Base-by-base conservation (phyloP, 2,113 vertebrate genomes). In the Quiscalus mexicanus region DNA sequence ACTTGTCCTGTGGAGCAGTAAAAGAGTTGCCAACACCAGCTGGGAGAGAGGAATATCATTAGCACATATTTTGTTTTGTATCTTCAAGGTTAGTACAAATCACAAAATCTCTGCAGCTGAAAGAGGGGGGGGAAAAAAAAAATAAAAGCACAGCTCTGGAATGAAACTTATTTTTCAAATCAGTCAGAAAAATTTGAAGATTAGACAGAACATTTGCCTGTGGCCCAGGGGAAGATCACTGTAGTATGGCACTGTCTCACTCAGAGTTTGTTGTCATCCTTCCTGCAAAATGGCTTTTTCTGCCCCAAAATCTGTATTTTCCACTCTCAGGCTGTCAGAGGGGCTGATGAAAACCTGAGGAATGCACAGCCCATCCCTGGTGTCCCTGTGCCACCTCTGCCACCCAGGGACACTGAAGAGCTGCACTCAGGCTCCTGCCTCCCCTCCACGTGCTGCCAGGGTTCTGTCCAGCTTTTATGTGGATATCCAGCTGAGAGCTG, bases 1-100 rank as follows among this genome's bases (percentile, higher is more conserved):
- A 53, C 93, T 93, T 94, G 95, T 97, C 95, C 97, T 96, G 97
- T 78, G 37, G 94, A 90, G 96, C 95, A 76, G 95, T 84, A 96
- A 97, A 97, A 96, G 96, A 96, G 95, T 97, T 97, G 95, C 95
- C 96, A 97, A 2, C 97, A 81, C 97, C 96, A 97, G 96, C 96
- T 97, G 97, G 94, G 95, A 97, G 87, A 90, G 81, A 87, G 86
- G 95, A 97, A 97, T 97, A 96, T 97, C 97, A 97, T 97, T 97
- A 97, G 90, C 97, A 97, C 97, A 59, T 95, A 97, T 96, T 96
- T 95, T 94, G 90, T 50, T 90, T 96, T 87, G 87, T 59, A 77
- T 96, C 97, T 95, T 97, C 97, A 97, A 96, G 96, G 97, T 97
- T 97, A 97, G 94, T 50, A 80, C 96, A 93, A 97, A 97, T 94